These are phyloP conservation scores for Nephrotoma appendiculata DNA, from an alignment of 2,888 invertebrate species.

Conservation along the genomic window DNA sequence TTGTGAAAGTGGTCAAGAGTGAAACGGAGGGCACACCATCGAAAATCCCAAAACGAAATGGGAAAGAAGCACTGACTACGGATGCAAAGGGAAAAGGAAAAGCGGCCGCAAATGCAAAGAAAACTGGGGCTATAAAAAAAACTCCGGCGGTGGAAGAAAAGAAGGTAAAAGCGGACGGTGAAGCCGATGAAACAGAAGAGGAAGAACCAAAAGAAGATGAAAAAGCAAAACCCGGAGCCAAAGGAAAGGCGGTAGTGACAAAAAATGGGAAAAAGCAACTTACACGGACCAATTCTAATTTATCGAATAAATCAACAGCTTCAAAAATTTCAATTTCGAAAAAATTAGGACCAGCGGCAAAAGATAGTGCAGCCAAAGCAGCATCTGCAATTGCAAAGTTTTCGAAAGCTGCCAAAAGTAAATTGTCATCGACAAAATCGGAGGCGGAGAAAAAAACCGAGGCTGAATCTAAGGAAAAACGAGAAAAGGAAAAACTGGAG, in stretches of 20 bases:
- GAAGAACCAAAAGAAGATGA: background rate
- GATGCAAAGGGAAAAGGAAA: background rate
- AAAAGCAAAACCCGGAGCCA: background rate
- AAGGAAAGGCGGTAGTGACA: background rate
- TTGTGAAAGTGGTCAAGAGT: slow-evolving; percentile 24
- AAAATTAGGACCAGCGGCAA: background rate
- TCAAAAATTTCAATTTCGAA: background rate
- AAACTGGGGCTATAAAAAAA: background rate
- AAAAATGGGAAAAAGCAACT: background rate
- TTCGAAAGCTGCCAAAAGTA: background rate
- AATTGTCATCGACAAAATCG: background rate
- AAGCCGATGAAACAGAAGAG: slow-evolving; percentile 13
- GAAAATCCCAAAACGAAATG: slow-evolving; percentile 20
- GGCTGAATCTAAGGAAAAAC: background rate
- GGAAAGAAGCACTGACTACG: background rate
- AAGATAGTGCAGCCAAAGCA: background rate
- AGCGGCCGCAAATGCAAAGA: background rate
- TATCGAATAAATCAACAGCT: background rate
- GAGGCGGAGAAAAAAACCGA: background rate
- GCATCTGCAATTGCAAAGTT: background rate
- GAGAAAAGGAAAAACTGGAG: background rate
- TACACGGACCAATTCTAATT: background rate
- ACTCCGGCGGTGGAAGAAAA: background rate
- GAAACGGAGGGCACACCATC: slow-evolving; percentile 17
- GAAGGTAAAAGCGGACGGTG: slow-evolving; percentile 11